phyloP scores from a whole-genome alignment of 37 sponge, comb jelly and placozoan genomes.

The Diacarnus erythraeanus region DNA sequence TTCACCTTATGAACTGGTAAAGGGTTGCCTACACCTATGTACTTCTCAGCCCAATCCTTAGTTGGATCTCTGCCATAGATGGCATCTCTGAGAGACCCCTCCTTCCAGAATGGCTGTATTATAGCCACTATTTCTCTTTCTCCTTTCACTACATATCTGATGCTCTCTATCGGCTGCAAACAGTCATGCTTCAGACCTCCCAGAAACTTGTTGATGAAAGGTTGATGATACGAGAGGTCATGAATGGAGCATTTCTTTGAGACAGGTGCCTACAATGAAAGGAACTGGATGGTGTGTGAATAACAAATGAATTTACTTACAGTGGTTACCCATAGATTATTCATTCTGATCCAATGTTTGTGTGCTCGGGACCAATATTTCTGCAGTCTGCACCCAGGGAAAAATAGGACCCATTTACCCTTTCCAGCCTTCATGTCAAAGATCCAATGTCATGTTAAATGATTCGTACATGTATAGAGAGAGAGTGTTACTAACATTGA shows the following conservation, averaged over 20 bases:
- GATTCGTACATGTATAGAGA: too few species aligned
- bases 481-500: too few species aligned
- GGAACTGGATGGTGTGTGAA: too few species aligned
- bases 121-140: neutral
- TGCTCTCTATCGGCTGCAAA: neutral
- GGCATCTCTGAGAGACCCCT: conserved; percentile 4
- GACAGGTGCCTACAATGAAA: neutral
- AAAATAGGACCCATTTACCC: neutral
- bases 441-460: too few species aligned
- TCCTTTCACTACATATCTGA: neutral
- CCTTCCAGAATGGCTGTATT: neutral
- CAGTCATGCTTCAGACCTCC: neutral
- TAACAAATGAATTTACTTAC: too few species aligned
- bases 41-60: neutral
- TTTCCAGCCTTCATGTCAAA: too few species aligned
- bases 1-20: neutral
- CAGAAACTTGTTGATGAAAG: neutral
- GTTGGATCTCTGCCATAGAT: neutral
- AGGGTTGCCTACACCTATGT: neutral
- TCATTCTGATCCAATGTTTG: neutral
- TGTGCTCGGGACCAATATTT: neutral
- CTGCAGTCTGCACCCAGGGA: neutral
- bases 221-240: neutral
- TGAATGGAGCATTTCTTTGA: neutral
- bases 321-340: too few species aligned